Evolutionary conservation across 2,797 vertebrate species (phyloP).

Genomic region (Euphonia xanthogaster): DNA sequence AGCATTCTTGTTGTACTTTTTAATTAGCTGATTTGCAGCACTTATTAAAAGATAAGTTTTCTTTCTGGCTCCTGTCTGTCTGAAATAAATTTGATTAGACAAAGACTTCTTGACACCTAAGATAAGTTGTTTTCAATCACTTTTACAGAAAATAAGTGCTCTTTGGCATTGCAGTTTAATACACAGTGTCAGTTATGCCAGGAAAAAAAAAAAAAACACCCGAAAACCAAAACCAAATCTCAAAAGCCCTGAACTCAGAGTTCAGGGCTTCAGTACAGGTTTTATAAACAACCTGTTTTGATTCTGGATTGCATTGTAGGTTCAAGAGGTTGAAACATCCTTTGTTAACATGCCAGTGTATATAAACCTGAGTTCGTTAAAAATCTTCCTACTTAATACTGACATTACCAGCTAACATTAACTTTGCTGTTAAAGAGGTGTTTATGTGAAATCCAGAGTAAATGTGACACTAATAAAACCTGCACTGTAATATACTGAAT

Average conservation of each 20-base stretch:
- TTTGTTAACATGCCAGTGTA: background rate
- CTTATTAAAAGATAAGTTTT: slow-evolving; percentile 2
- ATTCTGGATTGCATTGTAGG: background rate
- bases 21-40: slow-evolving; percentile 34
- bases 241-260: background rate
- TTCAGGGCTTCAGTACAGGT: background rate
- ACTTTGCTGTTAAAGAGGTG: background rate
- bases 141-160: background rate
- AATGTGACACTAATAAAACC: background rate
- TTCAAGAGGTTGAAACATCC: background rate
- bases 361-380: background rate
- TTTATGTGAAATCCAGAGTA: background rate
- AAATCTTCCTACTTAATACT: background rate
- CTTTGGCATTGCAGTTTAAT: background rate
- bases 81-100: background rate
- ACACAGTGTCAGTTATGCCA: background rate
- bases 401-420: background rate
- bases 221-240: background rate
- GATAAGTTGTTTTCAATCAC: background rate
- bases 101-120: background rate
- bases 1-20: background rate
- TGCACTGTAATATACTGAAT: background rate
- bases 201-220: fast-evolving
- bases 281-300: background rate
- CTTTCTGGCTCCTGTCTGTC: background rate